phyloP scores from a whole-genome alignment of 92 coral and sea anemone genomes.

The Zoanthus solanderi region DNA sequence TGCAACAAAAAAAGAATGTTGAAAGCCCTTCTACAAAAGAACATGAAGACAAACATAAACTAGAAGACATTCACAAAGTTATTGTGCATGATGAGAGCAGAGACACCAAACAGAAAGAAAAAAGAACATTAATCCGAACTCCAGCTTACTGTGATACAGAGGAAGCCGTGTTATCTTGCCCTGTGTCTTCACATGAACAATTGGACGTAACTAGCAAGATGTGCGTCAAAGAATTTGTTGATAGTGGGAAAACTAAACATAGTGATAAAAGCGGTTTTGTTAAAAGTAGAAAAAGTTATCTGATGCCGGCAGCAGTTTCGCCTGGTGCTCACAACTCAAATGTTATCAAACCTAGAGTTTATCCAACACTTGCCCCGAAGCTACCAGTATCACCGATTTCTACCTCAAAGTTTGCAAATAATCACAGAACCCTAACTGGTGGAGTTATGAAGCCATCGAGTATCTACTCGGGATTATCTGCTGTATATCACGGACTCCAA shows the following conservation, averaged over 20 bases:
- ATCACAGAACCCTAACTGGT: slow-evolving; percentile 19
- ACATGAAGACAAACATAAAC: slow-evolving; percentile 19
- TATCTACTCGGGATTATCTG: slow-evolving; percentile 6
- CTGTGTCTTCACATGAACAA: slow-evolving; percentile 29
- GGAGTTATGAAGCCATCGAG: slow-evolving; percentile 19
- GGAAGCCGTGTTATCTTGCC: background rate
- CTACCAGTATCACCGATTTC: background rate
- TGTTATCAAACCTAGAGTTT: slow-evolving; percentile 24
- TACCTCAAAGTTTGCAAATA: slow-evolving; percentile 10
- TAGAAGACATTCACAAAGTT: slow-evolving; percentile 65
- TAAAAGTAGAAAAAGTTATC: slow-evolving; percentile 24
- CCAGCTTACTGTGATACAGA: slow-evolving; percentile 36
- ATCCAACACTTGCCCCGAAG: slow-evolving; percentile 34
- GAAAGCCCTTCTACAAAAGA: slow-evolving; percentile 8
- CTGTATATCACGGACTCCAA: background rate
- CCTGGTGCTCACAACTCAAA: background rate
- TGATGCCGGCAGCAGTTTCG: slow-evolving; percentile 14
- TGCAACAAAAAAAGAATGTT: slow-evolving; percentile 55
- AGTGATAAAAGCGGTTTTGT: background rate
- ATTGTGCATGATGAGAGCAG: slow-evolving; percentile 68
- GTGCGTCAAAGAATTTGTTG: background rate
- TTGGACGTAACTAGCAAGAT: slow-evolving; percentile 1
- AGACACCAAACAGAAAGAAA: slow-evolving; percentile 50
- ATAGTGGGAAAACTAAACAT: background rate
- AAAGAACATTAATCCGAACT: slow-evolving; percentile 22